Evolutionary conservation across 2,113 vertebrate species (phyloP).

Genomic region (Speoplatyrhinus poulsoni): DNA sequence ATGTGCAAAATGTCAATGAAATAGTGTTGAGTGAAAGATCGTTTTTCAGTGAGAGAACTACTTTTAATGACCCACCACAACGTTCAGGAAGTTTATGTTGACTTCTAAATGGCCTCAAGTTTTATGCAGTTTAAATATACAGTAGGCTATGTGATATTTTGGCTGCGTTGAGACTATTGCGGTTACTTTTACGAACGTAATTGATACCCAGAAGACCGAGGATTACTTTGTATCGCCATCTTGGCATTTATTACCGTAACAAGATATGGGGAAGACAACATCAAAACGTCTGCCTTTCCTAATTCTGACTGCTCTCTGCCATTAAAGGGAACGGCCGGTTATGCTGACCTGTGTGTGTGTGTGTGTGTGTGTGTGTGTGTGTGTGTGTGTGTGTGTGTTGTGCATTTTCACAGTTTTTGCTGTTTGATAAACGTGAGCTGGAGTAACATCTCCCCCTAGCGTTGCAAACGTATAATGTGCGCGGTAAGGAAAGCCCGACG

Average conservation of each 20-base stretch:
- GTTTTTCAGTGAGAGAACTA: too few relatives aligned
- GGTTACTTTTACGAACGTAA: conserved; percentile 45
- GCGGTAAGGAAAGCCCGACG: too few relatives aligned
- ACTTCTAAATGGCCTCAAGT: conserved; percentile 19
- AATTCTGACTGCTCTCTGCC: too few relatives aligned
- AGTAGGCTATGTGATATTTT: too few relatives aligned
- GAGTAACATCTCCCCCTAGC: conserved; percentile 62
- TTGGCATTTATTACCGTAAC: conserved; percentile 56
- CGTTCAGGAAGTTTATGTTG: not conserved
- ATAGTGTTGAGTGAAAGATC: too few relatives aligned
- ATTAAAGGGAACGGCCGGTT: too few relatives aligned
- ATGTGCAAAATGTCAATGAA: too few relatives aligned
- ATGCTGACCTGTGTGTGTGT: not conserved
- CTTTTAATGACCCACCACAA: conserved; percentile 18
- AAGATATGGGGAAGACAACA: conserved; percentile 19
- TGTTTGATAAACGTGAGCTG: not conserved
- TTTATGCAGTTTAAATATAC: not conserved
- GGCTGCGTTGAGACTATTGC: too few relatives aligned
- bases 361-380: not conserved
- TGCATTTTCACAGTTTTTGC: not conserved
- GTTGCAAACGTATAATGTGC: conserved; percentile 16
- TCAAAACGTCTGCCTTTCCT: conserved; percentile 33
- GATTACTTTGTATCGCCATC: conserved; percentile 55
- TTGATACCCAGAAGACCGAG: conserved; percentile 38
- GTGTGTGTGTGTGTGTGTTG: conserved; percentile 6